Evolutionary conservation across 2,888 invertebrate species (phyloP).

Genomic region (Loripinus fragilis): DNA sequence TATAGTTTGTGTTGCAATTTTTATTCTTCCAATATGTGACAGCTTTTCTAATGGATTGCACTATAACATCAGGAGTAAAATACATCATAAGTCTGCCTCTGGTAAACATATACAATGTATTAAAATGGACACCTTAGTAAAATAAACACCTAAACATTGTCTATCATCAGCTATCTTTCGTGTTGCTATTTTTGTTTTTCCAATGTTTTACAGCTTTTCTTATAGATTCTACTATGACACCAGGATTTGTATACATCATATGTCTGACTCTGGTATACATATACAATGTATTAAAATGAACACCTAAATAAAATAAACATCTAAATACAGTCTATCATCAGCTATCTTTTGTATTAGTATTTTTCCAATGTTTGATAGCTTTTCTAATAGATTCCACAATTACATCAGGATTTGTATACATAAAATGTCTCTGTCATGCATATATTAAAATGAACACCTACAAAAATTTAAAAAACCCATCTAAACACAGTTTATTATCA

Average conservation of each 20-base stretch:
- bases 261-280: constrained; percentile 81
- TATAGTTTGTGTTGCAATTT: constrained; percentile 36
- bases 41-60: constrained; percentile 75
- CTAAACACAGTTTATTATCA: background rate
- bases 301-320: no score
- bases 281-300: no score
- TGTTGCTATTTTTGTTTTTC: constrained; percentile 60
- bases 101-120: no score
- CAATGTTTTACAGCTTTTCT: constrained; percentile 70
- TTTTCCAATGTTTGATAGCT: constrained; percentile 69
- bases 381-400: constrained; percentile 77
- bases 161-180: constrained; percentile 19
- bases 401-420: constrained; percentile 75
- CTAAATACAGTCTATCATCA: background rate
- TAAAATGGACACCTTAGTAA: no score
- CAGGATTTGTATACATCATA: constrained; percentile 77
- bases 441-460: no score
- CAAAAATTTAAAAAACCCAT: no score
- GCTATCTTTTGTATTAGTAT: constrained; percentile 28
- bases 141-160: no score
- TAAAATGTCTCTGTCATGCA: constrained; percentile 79
- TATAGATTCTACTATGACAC: constrained; percentile 76
- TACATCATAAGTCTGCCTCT: constrained; percentile 80
- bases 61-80: constrained; percentile 72
- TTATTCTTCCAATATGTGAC: constrained; percentile 68